Conservation (phyloP, 2,113 vertebrate genomes). For the Rallus limicola region DNA sequence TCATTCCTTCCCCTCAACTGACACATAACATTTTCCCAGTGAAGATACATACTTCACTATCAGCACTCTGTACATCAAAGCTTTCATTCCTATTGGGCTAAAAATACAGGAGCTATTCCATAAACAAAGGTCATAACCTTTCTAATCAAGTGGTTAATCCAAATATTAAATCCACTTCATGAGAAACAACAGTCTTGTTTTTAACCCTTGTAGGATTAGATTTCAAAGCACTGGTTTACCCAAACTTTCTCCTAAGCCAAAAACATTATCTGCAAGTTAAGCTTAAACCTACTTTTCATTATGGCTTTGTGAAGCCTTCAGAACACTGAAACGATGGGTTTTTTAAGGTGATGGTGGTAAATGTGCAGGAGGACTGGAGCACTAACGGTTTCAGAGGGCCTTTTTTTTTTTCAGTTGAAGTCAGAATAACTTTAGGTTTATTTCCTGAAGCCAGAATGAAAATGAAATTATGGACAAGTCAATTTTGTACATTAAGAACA, state of each 20-base stretch:
- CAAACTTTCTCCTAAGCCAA: not conserved
- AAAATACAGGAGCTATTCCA: slow-evolving; percentile 17
- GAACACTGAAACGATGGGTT: not conserved
- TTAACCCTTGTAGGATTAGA: not conserved
- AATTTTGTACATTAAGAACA: not conserved
- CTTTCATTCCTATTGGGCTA: not conserved
- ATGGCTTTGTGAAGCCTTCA: not conserved
- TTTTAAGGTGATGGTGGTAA: not conserved
- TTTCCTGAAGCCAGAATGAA: not conserved
- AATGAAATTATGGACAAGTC: rapidly evolving
- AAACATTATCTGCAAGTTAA: not conserved
- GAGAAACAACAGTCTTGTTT: not conserved
- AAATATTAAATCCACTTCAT: slow-evolving; percentile 22
- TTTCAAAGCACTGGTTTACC: not conserved
- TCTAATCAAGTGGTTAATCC: slow-evolving; percentile 23
- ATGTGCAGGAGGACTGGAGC: not conserved
- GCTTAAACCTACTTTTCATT: not conserved
- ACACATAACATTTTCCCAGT: not conserved
- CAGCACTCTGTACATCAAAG: not conserved
- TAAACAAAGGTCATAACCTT: slow-evolving; percentile 27
- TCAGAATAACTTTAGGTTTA: not conserved
- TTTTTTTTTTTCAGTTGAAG: not conserved
- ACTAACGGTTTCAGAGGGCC: not conserved
- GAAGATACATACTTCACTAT: not conserved
- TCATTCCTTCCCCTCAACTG: not conserved